Evolutionary conservation across 2,113 vertebrate genomes (phyloP), one percentile per base, ranked within the genome.

Genomic region (Puffinus mauretanicus): DNA sequence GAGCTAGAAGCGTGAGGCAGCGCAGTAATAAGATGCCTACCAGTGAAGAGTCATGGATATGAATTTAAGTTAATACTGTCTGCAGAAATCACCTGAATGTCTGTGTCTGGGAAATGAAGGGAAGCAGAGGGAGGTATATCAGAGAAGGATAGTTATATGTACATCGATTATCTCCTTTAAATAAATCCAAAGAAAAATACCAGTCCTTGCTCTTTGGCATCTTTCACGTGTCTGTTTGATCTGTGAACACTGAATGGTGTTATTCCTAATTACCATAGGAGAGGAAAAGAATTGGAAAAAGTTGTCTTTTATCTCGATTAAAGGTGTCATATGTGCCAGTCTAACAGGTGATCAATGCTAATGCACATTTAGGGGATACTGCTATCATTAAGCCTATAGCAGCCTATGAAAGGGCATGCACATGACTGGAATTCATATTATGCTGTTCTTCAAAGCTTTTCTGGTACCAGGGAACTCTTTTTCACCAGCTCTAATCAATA

Each of bases 401-500:
- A 71, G 49, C 42, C 65, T 2, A 1, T 75, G 70, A 96, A 96
- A 96, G 86, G 88, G 75, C 60, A 72, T 60, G 65, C 30, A 36
- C 66, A 38, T 92, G 72, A 72, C 86, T 92, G 21, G 77, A 93
- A 91, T 96, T 92, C 44, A 76, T 78, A 84, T 60, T 67, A 55
- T 44, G 21, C 60, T 78, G 22, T 55, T 92, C 16, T 93, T 92
- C 49, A 91, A 90, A 82, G 81, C 27, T 71, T 67, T 88, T 75
- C 42, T 71, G n/a, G 57, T 93, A 81, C 13, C 44, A 67, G 12
- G 17, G 69, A 95, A 62, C 40, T 67, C 29, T 69, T 92, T 92
- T 95, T 89, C 67, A 81, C 47, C 29, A 55, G 13, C 38, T 90
- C 5, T 86, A 95, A 90, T 92, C 94, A 92, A 94, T 95, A 84